These are phyloP conservation scores for Camelus dromedarius DNA, from an alignment of 2,113 vertebrate species.

Conservation along the genomic window DNA sequence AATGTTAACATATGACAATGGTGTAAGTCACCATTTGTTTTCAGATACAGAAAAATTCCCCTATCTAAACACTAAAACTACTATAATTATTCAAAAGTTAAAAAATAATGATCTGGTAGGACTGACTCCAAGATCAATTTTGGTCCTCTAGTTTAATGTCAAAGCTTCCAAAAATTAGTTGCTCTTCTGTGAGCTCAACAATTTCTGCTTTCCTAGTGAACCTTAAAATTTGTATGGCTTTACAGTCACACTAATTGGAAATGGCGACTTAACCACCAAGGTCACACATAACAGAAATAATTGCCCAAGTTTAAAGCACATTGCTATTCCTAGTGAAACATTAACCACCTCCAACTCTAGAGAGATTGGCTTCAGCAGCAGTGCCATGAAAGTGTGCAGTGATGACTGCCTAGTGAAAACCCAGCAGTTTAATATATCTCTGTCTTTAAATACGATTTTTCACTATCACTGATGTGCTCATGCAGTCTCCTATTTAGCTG, in stretches of 20 bases:
- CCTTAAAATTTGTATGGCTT: background rate
- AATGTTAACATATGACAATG: background rate
- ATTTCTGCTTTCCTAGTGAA: background rate
- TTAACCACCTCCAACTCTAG: background rate
- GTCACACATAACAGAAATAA: background rate
- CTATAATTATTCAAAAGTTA: background rate
- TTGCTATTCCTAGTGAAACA: background rate
- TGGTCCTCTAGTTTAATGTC: background rate
- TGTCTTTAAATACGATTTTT: background rate
- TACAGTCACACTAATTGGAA: background rate
- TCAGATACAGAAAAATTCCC: background rate
- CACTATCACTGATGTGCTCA: background rate
- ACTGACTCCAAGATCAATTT: background rate
- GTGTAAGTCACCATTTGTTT: background rate
- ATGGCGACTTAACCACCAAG: background rate
- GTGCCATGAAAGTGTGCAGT: background rate
- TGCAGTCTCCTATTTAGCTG: background rate
- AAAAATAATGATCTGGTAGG: background rate
- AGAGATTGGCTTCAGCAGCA: background rate
- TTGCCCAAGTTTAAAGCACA: background rate
- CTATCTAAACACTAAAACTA: background rate
- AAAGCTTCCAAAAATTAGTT: background rate
- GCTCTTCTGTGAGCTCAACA: background rate
- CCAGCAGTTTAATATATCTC: background rate
- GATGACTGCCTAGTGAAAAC: background rate